These are phyloP conservation scores for Bettongia penicillata DNA, from an alignment of 2,113 vertebrate species.

Conservation along the genomic window DNA sequence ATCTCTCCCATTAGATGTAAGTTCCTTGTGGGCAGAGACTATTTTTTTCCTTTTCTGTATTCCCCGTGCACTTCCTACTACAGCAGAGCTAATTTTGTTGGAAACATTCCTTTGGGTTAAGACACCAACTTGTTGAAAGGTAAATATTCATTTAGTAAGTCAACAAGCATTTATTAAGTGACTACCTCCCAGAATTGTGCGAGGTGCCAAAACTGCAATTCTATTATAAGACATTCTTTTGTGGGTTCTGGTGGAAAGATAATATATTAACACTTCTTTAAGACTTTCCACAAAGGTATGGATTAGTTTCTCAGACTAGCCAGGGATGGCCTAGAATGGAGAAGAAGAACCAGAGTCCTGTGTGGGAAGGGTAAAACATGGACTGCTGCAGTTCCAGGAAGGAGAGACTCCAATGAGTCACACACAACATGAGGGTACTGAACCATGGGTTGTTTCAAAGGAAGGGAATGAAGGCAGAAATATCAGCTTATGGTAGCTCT, in stretches of 20 bases:
- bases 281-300: neutral
- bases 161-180: neutral
- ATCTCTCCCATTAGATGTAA: neutral
- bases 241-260: neutral
- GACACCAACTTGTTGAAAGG: no score
- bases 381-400: neutral
- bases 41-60: neutral
- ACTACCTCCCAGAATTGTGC: neutral
- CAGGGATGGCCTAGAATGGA: neutral
- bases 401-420: neutral
- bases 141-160: no score
- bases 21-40: neutral
- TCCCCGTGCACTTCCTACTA: neutral
- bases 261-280: neutral
- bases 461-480: neutral
- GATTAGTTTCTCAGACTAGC: neutral
- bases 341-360: neutral
- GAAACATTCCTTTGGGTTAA: no score
- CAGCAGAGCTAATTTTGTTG: no score
- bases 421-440: neutral
- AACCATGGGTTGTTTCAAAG: neutral
- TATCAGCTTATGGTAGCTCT: neutral
- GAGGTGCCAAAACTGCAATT: neutral
- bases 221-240: neutral
- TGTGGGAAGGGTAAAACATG: neutral